Percentiles rank a stretch among this genome's conserved stretches.
Evolutionary conservation across 1,140 invertebrate genomes (phyloP).

Genomic region (Colletes latitarsis): DNA sequence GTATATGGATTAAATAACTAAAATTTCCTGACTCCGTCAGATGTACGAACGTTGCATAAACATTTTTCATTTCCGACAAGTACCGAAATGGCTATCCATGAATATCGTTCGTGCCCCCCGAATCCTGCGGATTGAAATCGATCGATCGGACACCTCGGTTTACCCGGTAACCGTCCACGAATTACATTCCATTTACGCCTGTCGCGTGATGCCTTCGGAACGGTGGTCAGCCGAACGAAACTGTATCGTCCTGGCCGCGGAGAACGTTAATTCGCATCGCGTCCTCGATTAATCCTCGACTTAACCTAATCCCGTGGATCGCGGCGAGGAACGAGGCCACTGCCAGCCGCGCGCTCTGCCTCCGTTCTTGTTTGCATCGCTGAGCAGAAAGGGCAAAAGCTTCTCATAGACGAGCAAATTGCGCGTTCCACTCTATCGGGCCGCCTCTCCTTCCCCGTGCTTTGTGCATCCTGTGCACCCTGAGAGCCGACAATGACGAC

Average conservation of each 20-base stretch:
- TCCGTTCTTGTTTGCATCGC: constrained; percentile 28
- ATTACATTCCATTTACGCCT: constrained; percentile 7
- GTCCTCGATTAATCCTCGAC: constrained; percentile 41
- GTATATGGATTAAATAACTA: too few relatives aligned
- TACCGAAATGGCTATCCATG: too few relatives aligned
- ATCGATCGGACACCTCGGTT: not conserved
- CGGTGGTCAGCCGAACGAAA: constrained; percentile 9
- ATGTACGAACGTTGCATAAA: too few relatives aligned
- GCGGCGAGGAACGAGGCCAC: constrained; percentile 57
- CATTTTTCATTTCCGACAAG: not conserved
- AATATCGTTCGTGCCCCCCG: too few relatives aligned
- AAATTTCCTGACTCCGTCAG: too few relatives aligned
- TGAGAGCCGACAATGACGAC: not conserved
- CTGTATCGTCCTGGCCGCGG: constrained; percentile 29
- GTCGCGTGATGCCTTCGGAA: not conserved
- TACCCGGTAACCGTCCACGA: not conserved
- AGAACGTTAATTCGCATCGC: constrained; percentile 27
- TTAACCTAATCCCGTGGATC: constrained; percentile 49
- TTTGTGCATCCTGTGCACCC: constrained; percentile 21
- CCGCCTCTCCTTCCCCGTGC: constrained; percentile 3
- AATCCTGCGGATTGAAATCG: too few relatives aligned
- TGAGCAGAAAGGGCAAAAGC: constrained; percentile 29
- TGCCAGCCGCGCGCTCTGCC: constrained; percentile 57
- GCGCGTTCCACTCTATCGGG: constrained; percentile 44
- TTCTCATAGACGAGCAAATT: constrained; percentile 40